phyloP scores from a whole-genome alignment of 2,888 invertebrate species.

The Eupithecia subumbrata region DNA sequence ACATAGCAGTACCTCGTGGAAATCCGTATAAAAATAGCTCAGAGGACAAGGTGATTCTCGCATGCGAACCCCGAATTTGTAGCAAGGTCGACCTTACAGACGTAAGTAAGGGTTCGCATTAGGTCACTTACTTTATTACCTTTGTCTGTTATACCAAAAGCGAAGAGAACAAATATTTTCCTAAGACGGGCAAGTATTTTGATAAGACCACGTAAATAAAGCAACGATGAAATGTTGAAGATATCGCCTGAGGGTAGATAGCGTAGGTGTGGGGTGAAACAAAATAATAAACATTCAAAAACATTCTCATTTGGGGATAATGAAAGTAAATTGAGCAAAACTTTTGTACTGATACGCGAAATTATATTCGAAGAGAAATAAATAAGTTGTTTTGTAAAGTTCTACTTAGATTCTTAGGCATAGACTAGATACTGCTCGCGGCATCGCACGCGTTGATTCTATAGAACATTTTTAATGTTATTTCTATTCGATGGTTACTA shows the following conservation, averaged over 20 bases:
- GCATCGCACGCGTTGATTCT: neutral
- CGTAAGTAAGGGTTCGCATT: slow-evolving; percentile 32
- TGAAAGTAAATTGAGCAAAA: neutral
- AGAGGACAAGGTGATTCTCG: slow-evolving; percentile 20
- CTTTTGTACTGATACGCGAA: neutral
- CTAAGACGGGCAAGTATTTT: neutral
- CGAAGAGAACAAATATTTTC: neutral
- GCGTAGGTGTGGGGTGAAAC: neutral
- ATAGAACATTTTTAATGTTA: neutral
- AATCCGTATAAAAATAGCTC: slow-evolving; percentile 26
- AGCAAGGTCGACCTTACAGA: slow-evolving; percentile 34
- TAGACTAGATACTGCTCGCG: neutral
- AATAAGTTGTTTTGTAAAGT: neutral
- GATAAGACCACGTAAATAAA: neutral
- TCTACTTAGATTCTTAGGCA: neutral
- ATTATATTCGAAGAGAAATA: neutral
- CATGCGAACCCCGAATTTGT: slow-evolving; percentile 36
- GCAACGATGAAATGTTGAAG: neutral
- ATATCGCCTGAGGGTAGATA: neutral
- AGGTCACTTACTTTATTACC: slow-evolving; percentile 38
- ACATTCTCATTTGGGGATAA: neutral
- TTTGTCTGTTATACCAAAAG: slow-evolving; percentile 18
- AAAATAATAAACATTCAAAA: neutral
- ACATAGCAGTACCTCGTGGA: neutral
- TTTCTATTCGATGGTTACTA: neutral